Evolutionary conservation across 2,113 vertebrate genomes (phyloP).

Genomic region (Neolamprologus devosi): DNA sequence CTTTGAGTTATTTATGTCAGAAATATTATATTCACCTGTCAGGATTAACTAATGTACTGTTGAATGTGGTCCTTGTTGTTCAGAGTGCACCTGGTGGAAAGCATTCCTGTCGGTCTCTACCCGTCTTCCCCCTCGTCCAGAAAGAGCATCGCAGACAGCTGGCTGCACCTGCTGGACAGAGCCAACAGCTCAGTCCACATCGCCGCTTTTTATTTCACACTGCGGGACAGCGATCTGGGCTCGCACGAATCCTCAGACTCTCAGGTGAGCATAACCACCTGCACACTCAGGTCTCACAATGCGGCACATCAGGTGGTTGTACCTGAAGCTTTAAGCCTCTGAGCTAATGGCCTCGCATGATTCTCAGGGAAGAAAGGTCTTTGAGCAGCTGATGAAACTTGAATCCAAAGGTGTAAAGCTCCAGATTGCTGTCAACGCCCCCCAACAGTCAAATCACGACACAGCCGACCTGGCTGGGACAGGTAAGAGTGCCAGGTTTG

Average conservation of each 20-base stretch:
- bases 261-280: constrained; percentile 34
- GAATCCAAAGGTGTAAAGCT: constrained; percentile 64
- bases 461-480: constrained; percentile 52
- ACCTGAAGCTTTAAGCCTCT: background rate
- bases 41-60: background rate
- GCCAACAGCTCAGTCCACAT: constrained; percentile 68
- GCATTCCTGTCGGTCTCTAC: constrained; percentile 60
- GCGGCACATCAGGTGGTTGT: background rate
- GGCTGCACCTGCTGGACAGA: constrained; percentile 60
- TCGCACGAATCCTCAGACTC: constrained; percentile 18
- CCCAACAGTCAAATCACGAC: constrained; percentile 57
- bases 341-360: background rate
- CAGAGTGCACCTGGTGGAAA: constrained; percentile 71
- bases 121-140: background rate
- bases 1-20: background rate
- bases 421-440: constrained; percentile 67
- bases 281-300: background rate
- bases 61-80: background rate
- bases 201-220: constrained; percentile 73
- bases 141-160: constrained; percentile 58
- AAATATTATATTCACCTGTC: background rate
- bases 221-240: constrained; percentile 31
- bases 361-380: constrained; percentile 64
- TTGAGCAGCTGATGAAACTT: constrained; percentile 60
- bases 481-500: constrained; percentile 19